Percentiles rank a stretch among this genome's conserved stretches.
phyloP scores from a whole-genome alignment of 2,888 invertebrate species.

The Ametastegia equiseti region DNA sequence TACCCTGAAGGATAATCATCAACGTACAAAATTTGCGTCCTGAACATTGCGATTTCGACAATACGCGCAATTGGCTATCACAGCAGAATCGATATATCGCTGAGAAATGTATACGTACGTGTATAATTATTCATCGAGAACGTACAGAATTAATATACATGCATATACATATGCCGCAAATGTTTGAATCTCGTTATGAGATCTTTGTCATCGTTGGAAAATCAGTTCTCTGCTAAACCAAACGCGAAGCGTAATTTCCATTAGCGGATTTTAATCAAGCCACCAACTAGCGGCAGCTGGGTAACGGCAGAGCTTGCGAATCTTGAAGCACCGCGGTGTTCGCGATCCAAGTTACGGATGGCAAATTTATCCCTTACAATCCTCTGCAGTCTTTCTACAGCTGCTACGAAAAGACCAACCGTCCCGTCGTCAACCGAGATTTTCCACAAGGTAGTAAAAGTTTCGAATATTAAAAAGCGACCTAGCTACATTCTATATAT shows the following conservation, averaged over 20 bases:
- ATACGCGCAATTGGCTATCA: neutral
- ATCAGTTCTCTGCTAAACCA: conserved; percentile 28
- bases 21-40: neutral
- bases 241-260: conserved; percentile 14
- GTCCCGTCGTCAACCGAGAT: neutral
- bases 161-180: neutral
- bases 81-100: neutral
- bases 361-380: conserved; percentile 15
- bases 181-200: conserved; percentile 23
- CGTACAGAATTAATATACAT: neutral
- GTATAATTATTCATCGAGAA: neutral
- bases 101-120: neutral
- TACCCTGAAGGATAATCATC: neutral
- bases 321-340: neutral
- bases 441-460: neutral
- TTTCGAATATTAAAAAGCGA: neutral
- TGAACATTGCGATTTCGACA: neutral
- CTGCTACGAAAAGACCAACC: neutral
- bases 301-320: conserved; percentile 1
- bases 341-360: neutral
- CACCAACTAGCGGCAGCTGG: neutral
- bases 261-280: conserved; percentile 31
- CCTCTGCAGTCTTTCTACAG: neutral
- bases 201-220: conserved; percentile 15
- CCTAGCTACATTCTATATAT: neutral